phyloP scores from a whole-genome alignment of 2,797 vertebrate genomes.

The Tenualosa thibaudeaui region DNA sequence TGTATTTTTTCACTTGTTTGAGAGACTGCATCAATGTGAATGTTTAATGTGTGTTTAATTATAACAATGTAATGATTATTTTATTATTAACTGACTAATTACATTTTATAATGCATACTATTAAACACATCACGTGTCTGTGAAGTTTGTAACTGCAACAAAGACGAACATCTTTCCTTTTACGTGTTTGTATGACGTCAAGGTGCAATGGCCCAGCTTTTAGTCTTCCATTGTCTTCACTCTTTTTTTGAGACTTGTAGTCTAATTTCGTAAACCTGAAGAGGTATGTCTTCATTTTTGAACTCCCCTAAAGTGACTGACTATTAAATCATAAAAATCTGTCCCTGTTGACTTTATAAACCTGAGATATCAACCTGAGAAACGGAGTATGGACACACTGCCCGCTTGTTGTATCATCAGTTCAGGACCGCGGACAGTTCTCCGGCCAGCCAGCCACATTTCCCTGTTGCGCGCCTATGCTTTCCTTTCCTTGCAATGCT shows the following conservation, averaged over 20 bases:
- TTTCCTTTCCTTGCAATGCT: slow-evolving; percentile 35
- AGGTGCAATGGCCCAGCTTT: not conserved
- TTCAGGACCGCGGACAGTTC: slow-evolving; percentile 65
- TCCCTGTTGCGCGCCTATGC: slow-evolving; percentile 36
- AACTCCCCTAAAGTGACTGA: not conserved
- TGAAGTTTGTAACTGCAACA: not conserved
- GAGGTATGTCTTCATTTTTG: not conserved
- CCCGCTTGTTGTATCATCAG: not conserved
- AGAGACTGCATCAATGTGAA: not conserved
- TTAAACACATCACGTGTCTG: not conserved
- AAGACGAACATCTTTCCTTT: not conserved
- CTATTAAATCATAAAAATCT: not conserved
- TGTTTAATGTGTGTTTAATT: not conserved
- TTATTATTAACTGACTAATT: not conserved
- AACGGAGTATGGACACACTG: not conserved
- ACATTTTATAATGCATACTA: not conserved
- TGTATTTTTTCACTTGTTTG: not conserved
- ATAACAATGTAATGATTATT: not conserved
- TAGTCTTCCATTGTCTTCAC: not conserved
- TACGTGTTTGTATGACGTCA: not conserved
- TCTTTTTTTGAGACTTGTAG: not conserved
- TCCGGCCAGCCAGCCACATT: not conserved
- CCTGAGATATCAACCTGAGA: not conserved
- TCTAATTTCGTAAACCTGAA: not conserved
- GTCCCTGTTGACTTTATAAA: not conserved